Percentiles rank a stretch among this genome's conserved stretches.
phyloP scores from a whole-genome alignment of 2,888 invertebrate species.

The Nomada lathburiana region DNA sequence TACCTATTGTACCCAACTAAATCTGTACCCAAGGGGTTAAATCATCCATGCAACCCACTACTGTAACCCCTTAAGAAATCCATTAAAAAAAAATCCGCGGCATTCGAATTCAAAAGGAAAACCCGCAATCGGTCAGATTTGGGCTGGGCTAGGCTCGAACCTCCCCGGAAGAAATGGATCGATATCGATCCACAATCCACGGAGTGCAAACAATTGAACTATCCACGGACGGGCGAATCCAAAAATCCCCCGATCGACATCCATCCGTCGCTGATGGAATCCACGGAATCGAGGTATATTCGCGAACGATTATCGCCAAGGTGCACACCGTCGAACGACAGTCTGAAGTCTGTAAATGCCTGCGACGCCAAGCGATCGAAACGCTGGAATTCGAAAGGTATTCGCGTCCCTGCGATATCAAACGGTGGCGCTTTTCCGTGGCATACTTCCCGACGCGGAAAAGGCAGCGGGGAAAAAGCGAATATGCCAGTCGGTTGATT shows the following conservation, averaged over 20 bases:
- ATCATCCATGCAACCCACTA: too few relatives aligned
- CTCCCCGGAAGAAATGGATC: too few relatives aligned
- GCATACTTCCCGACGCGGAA: conserved; percentile 30
- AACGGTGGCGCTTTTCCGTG: conserved; percentile 51
- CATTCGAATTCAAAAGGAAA: too few relatives aligned
- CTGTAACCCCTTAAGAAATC: too few relatives aligned
- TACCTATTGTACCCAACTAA: too few relatives aligned
- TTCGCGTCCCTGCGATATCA: conserved; percentile 13
- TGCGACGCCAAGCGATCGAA: background rate
- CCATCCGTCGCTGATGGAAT: conserved; percentile 5
- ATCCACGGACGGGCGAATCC: too few relatives aligned
- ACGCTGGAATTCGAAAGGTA: conserved; percentile 5
- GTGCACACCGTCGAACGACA: background rate
- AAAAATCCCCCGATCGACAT: background rate
- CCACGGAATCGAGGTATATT: conserved; percentile 20
- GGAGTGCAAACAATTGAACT: too few relatives aligned
- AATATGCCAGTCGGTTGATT: conserved; percentile 35
- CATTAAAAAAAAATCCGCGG: too few relatives aligned
- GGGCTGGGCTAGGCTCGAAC: too few relatives aligned
- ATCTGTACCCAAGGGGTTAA: too few relatives aligned
- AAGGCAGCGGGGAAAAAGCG: background rate
- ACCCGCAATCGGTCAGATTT: too few relatives aligned
- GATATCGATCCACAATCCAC: too few relatives aligned
- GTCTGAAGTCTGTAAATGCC: background rate
- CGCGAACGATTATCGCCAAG: background rate